Base-by-base conservation (phyloP, 2,888 invertebrate genomes). In the Drosophila mettleri region DNA sequence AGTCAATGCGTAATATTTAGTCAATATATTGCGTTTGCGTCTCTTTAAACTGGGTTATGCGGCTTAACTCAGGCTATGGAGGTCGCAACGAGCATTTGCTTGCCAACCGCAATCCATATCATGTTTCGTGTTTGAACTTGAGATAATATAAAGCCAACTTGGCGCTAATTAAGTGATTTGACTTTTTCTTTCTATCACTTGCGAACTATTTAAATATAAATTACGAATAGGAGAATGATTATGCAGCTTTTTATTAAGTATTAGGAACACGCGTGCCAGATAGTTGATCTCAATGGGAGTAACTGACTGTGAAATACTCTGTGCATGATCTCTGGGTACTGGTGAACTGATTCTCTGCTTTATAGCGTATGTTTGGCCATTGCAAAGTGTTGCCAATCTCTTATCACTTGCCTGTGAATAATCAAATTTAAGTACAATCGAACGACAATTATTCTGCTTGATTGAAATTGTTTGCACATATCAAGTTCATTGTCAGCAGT, bases 21-120 rank as follows among this genome's bases (percentile, higher is more conserved):
- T 46, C 53, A 39, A 59, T 39, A 16, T 39, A 39, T 48, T 12
- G 41, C 36, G 57, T 38, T 41, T 43, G 10, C 22, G 10, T 24
- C 18, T 22, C 18, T 34, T 18, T 24, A 83, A 86, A 76, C 52
- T 85, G 63, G 85, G 85, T 66, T 78, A 72, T 43, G 45, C 41
- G 43, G 52, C 55, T 71, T 86, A 83, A 83, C 83, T 59, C 77
- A 83, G 86, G 67, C 71, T 72, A 72, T 80, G 59, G 64, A 80
- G 77, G 83, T 79, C 59, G 49, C 20, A 24, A 45, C 34, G 31
- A 33, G 66, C 43, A 16, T 52, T 10, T 36, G n/a, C 39, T 41
- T 69, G 51, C 36, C 54, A 53, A 36, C 65, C 71, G 22, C 60
- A 54, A 43, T 34, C 57, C 57, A 60, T 52, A 61, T 74, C 58